phyloP scores from a whole-genome alignment of 2,888 invertebrate genomes.

The Eilema griseolum region DNA sequence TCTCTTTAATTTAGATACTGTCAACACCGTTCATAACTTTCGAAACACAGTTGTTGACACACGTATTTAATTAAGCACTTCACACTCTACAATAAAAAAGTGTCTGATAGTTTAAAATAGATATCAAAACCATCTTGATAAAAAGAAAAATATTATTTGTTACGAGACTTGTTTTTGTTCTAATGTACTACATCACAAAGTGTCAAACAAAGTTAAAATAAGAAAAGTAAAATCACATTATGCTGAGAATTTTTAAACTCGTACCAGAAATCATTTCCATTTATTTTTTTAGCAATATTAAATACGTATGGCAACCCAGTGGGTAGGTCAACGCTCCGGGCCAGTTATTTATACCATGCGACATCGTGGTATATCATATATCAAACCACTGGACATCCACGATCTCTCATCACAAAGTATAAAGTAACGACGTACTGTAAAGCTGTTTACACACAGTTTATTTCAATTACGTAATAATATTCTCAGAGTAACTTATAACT shows the following conservation, averaged over 20 bases:
- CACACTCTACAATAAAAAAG: background rate
- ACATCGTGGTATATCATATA: slow-evolving; percentile 67
- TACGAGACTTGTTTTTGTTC: slow-evolving; percentile 3
- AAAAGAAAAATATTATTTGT: slow-evolving; percentile 1
- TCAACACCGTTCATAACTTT: background rate
- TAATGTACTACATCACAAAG: slow-evolving; percentile 1
- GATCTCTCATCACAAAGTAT: slow-evolving; percentile 65
- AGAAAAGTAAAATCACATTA: background rate
- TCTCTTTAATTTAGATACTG: background rate
- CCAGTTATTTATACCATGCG: slow-evolving; percentile 65
- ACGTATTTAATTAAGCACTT: slow-evolving; percentile 1
- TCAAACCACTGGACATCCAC: slow-evolving; percentile 66
- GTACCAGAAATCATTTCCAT: slow-evolving; percentile 13
- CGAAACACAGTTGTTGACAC: background rate
- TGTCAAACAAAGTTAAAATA: slow-evolving; percentile 14
- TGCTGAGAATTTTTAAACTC: slow-evolving; percentile 2
- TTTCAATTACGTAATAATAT: slow-evolving; percentile 40
- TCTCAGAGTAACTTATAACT: slow-evolving; percentile 9
- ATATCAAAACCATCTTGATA: background rate
- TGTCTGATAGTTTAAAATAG: background rate
- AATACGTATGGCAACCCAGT: slow-evolving; percentile 55
- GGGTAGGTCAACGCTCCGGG: slow-evolving; percentile 63
- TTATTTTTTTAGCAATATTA: slow-evolving; percentile 31
- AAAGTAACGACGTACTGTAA: slow-evolving; percentile 59
- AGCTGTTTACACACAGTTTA: slow-evolving; percentile 55